A percentile compares a stretch with the other conserved stretches of the same genome.
These are phyloP conservation scores for Bryconaethiops microstoma DNA, from an alignment of 2,797 vertebrate species.

Conservation along the genomic window DNA sequence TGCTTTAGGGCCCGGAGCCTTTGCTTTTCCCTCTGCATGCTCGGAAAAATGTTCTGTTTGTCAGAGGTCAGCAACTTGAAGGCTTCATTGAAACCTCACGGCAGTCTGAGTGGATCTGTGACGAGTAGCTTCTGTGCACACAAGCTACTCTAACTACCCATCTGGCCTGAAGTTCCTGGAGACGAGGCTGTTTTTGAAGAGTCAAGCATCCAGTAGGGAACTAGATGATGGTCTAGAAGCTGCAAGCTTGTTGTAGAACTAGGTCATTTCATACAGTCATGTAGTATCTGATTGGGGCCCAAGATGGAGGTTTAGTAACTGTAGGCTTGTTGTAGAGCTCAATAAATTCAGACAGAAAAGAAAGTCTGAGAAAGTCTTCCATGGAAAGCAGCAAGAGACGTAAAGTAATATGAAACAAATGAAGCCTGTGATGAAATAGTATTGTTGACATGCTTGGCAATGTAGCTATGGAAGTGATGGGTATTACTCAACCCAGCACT, in stretches of 20 bases:
- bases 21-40: slow-evolving; percentile 54
- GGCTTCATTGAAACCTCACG: slow-evolving; percentile 54
- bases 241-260: too few species aligned
- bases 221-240: too few species aligned
- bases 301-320: too few species aligned
- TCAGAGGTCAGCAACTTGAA: slow-evolving; percentile 21
- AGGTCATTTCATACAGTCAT: neutral
- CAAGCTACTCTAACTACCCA: neutral
- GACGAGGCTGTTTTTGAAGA: neutral
- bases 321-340: too few species aligned
- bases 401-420: slow-evolving; percentile 14
- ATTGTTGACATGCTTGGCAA: slow-evolving; percentile 10
- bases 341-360: too few species aligned
- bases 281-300: too few species aligned
- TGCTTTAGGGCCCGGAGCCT: slow-evolving; percentile 38
- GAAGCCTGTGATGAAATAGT: slow-evolving; percentile 18
- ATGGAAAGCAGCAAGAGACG: neutral
- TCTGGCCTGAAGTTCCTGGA: neutral
- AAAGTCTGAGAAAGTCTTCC: neutral
- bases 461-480: neutral
- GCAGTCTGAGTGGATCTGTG: slow-evolving; percentile 23
- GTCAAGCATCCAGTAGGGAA: too few species aligned
- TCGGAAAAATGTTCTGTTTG: slow-evolving; percentile 51
- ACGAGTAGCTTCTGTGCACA: neutral
- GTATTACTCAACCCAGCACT: slow-evolving; percentile 37